Conservation (phyloP, 1,140 invertebrate genomes). For the Cotesia chilonis region DNA sequence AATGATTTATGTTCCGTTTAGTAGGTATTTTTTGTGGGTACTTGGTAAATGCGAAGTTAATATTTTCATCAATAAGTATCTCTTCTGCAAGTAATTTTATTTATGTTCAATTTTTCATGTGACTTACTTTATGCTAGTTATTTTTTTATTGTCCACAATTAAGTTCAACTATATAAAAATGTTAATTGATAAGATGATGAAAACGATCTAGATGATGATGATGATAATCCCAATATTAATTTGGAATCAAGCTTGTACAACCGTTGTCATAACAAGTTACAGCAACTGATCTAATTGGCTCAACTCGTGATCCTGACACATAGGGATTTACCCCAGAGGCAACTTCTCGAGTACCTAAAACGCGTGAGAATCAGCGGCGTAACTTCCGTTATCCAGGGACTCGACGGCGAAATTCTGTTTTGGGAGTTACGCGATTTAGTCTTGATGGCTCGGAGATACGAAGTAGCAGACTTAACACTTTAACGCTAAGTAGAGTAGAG, state of each 20-base stretch:
- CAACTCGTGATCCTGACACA: constrained; percentile 11
- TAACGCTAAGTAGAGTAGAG: constrained; percentile 8
- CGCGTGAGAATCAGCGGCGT: constrained; percentile 24
- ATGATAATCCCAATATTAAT: background rate
- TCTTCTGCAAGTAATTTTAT: too few species aligned
- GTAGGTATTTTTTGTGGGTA: too few species aligned
- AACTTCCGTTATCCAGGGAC: constrained; percentile 13
- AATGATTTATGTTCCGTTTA: too few species aligned
- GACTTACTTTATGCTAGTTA: too few species aligned
- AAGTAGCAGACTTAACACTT: constrained; percentile 19
- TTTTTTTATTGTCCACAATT: too few species aligned
- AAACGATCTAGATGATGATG: background rate
- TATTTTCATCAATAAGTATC: too few species aligned
- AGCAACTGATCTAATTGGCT: constrained; percentile 27
- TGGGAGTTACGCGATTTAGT: constrained; percentile 22
- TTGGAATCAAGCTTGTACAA: background rate
- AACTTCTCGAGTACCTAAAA: constrained; percentile 14
- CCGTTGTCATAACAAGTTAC: constrained; percentile 26
- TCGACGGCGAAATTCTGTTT: constrained; percentile 29
- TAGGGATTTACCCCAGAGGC: constrained; percentile 1
- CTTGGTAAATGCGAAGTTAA: too few species aligned
- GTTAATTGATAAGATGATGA: too few species aligned
- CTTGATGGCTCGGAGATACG: background rate
- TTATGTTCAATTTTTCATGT: too few species aligned
- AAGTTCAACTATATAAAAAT: too few species aligned